Evolutionary conservation across 2,888 invertebrate species (phyloP).

Genomic region (Hirtodrosophila confusa): DNA sequence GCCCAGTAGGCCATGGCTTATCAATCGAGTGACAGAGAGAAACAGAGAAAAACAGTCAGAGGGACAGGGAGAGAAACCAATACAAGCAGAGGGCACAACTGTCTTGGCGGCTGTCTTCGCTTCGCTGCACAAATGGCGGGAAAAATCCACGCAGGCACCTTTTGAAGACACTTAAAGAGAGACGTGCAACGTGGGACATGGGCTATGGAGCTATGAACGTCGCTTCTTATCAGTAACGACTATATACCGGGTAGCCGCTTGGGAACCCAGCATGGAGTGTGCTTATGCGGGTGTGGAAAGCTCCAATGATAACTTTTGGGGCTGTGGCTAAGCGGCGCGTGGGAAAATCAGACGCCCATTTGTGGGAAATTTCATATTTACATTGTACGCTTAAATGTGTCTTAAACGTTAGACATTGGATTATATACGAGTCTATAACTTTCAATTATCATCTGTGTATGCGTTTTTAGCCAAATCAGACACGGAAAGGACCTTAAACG

Average conservation of each 20-base stretch:
- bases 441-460: too few relatives aligned
- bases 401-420: too few relatives aligned
- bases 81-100: constrained; percentile 34
- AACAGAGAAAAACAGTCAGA: neutral
- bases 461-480: too few relatives aligned
- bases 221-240: constrained; percentile 35
- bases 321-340: constrained; percentile 29
- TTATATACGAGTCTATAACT: too few relatives aligned
- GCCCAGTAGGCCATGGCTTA: constrained; percentile 20
- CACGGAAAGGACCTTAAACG: too few relatives aligned
- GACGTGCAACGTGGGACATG: neutral
- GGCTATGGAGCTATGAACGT: neutral
- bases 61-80: neutral
- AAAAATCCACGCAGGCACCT: constrained; percentile 52
- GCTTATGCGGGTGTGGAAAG: constrained; percentile 62
- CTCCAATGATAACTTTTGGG: constrained; percentile 53
- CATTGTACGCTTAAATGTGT: neutral
- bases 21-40: constrained; percentile 2
- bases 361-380: constrained; percentile 38
- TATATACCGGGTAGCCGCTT: constrained; percentile 8
- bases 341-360: constrained; percentile 41
- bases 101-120: constrained; percentile 63
- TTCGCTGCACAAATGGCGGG: constrained; percentile 76
- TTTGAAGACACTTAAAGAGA: neutral
- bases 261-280: constrained; percentile 4